Conservation (phyloP, 2,797 vertebrate genomes). For the Peromyscus attwateri region DNA sequence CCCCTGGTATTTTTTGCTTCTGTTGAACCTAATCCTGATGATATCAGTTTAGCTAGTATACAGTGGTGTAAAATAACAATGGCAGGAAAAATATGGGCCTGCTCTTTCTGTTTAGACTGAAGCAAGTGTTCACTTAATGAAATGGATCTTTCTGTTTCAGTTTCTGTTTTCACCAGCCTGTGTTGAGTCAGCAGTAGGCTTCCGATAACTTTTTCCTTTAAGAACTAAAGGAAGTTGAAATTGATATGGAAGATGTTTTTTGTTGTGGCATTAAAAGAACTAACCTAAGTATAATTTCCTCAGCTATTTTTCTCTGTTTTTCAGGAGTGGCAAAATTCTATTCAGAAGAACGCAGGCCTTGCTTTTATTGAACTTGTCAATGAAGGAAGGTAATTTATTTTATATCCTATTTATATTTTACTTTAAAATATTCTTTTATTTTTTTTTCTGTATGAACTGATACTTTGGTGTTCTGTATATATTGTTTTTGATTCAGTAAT, state of each 20-base stretch:
- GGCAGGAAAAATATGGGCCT: background rate
- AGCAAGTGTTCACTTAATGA: background rate
- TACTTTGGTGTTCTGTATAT: background rate
- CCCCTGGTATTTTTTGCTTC: background rate
- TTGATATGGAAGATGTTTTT: background rate
- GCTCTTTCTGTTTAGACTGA: background rate
- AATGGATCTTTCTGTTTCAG: background rate
- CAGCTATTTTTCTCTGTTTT: constrained; percentile 75
- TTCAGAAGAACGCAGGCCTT: constrained; percentile 99
- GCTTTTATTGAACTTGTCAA: constrained; percentile 99
- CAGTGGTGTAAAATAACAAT: background rate
- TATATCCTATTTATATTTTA: constrained; percentile 52
- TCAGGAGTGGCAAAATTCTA: constrained; percentile 99
- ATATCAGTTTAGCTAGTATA: background rate
- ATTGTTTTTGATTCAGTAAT: constrained; percentile 41
- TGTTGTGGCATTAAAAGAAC: constrained; percentile 45
- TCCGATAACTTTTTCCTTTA: constrained; percentile 2
- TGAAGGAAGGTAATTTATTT: constrained; percentile 96
- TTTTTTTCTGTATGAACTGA: background rate
- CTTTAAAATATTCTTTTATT: constrained; percentile 16
- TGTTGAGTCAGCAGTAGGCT: background rate
- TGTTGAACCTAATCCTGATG: background rate
- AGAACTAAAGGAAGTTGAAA: background rate
- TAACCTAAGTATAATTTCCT: constrained; percentile 44
- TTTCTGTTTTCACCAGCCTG: background rate